A percentile compares a stretch with the other conserved stretches of the same genome.
Conservation (phyloP, 2,797 vertebrate species). For the Acropternis orthonyx region DNA sequence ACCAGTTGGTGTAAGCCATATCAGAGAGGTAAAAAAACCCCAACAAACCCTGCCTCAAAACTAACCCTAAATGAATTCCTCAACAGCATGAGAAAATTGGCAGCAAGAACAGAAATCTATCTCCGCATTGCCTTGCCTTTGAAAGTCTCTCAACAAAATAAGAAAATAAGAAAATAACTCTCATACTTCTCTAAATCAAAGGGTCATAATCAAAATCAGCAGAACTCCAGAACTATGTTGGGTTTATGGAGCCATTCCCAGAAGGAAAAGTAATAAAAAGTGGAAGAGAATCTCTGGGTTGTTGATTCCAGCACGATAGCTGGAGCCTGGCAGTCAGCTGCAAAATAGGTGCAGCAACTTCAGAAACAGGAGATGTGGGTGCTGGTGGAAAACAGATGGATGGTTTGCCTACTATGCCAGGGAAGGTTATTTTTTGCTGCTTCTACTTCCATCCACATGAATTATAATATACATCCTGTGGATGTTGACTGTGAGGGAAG, state of each 20-base stretch:
- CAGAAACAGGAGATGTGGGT: conserved; percentile 87
- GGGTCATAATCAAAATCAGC: conserved; percentile 12
- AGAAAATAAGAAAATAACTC: not conserved
- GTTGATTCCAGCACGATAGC: not conserved
- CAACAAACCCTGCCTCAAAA: conserved; percentile 4
- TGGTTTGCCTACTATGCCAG: conserved; percentile 43
- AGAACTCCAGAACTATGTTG: not conserved
- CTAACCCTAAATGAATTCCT: conserved; percentile 22
- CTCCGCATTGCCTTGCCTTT: not conserved
- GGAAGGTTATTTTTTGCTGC: conserved; percentile 58
- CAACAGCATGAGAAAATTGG: conserved; percentile 29
- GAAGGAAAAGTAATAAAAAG: not conserved
- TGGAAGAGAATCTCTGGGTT: not conserved
- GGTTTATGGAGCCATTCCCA: not conserved
- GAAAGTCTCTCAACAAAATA: not conserved
- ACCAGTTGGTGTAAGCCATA: not conserved
- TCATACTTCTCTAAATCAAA: not conserved
- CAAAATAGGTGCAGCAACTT: conserved; percentile 75
- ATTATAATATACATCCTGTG: conserved; percentile 47
- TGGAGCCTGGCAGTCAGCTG: conserved; percentile 43
- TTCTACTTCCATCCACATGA: conserved; percentile 43
- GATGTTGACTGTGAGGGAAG: conserved; percentile 55
- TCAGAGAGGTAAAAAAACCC: not conserved
- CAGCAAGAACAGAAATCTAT: not conserved
- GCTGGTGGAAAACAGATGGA: conserved; percentile 64